These are phyloP conservation scores for Leuciscus waleckii DNA, from an alignment of 2,797 vertebrate species.

Conservation along the genomic window DNA sequence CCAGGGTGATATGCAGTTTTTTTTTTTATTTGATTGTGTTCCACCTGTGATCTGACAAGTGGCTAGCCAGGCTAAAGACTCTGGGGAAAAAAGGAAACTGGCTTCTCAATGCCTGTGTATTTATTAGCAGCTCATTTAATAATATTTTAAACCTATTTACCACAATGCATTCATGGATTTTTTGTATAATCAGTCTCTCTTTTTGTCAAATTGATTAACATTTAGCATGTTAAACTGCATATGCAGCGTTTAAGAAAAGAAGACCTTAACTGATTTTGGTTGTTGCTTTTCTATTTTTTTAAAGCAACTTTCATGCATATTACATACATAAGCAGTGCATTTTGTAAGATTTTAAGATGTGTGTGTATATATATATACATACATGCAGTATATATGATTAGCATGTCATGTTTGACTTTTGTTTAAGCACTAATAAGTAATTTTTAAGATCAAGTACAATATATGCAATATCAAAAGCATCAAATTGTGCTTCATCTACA, in stretches of 20 bases:
- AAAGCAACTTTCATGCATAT: background rate
- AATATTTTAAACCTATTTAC: background rate
- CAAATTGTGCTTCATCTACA: background rate
- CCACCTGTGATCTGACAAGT: conserved; percentile 49
- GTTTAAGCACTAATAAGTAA: background rate
- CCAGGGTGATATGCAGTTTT: conserved; percentile 58
- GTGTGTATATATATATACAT: background rate
- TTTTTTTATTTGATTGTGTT: conserved; percentile 23
- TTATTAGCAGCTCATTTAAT: background rate
- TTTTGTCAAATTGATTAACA: background rate
- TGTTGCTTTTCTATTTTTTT: background rate
- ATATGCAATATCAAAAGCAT: background rate
- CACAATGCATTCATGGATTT: background rate
- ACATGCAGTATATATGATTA: background rate
- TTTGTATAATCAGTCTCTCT: background rate
- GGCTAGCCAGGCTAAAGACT: conserved; percentile 31
- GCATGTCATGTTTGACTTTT: background rate
- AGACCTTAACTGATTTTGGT: background rate
- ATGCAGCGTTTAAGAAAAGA: background rate
- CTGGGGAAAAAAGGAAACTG: background rate
- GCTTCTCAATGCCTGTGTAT: background rate
- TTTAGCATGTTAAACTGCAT: background rate
- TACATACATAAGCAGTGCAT: background rate
- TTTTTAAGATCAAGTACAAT: background rate
- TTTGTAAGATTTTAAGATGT: background rate